These are phyloP conservation scores for Gibbula magus DNA, from an alignment of 2,888 invertebrate genomes.

Conservation along the genomic window DNA sequence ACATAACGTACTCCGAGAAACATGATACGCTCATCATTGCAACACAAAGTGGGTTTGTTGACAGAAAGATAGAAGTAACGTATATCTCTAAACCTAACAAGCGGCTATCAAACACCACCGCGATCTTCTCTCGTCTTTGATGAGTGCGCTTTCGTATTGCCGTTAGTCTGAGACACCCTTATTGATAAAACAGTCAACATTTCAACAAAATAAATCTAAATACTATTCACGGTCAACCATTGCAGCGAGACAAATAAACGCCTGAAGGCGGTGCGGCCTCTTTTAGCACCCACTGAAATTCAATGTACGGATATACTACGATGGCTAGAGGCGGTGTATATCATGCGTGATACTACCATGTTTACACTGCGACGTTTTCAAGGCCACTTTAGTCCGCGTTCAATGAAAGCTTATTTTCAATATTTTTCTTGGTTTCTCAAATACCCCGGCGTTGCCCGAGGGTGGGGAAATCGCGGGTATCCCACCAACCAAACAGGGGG, in stretches of 20 bases:
- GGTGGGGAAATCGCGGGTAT: background rate
- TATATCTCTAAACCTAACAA: background rate
- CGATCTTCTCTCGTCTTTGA: background rate
- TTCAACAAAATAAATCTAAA: background rate
- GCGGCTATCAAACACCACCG: background rate
- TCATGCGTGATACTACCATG: too few species aligned
- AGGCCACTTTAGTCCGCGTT: background rate
- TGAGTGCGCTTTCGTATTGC: background rate
- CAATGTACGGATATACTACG: background rate
- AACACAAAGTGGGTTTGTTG: background rate
- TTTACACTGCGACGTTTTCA: too few species aligned
- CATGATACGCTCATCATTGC: background rate
- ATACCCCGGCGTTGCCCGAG: background rate
- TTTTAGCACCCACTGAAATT: background rate
- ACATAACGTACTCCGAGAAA: background rate
- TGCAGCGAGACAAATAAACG: background rate
- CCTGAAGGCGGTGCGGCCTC: background rate
- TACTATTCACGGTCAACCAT: background rate
- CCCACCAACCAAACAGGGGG: background rate
- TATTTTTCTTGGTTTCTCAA: conserved; percentile 2
- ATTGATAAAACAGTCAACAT: conserved; percentile 16
- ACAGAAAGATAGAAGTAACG: background rate
- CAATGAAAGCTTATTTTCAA: conserved; percentile 14
- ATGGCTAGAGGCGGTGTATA: background rate
- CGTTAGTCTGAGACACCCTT: background rate